phyloP scores from a whole-genome alignment of 2,113 vertebrate species.

The Colossoma macropomum region DNA sequence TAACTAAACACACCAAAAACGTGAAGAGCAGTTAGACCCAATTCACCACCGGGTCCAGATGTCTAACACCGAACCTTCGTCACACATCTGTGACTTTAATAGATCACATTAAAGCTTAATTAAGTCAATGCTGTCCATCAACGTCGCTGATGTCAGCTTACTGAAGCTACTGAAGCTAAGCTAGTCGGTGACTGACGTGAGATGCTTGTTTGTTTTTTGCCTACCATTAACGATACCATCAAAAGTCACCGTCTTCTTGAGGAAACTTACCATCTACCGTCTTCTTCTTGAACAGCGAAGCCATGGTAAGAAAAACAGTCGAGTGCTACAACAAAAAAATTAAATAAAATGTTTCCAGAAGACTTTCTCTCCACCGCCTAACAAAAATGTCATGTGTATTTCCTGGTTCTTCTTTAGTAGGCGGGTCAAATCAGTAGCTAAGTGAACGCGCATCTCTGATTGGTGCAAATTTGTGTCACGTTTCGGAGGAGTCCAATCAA shows the following conservation, averaged over 20 bases:
- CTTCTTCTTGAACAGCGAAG: constrained; percentile 87
- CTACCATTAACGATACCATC: neutral
- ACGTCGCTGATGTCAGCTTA: neutral
- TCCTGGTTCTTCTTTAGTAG: constrained; percentile 52
- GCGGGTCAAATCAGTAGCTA: constrained; percentile 2
- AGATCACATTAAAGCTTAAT: neutral
- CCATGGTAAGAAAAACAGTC: constrained; percentile 66
- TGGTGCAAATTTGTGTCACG: constrained; percentile 29
- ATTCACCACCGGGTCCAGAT: no score
- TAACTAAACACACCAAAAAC: neutral
- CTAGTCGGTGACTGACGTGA: neutral
- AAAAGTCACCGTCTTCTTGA: neutral
- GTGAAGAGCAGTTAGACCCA: neutral
- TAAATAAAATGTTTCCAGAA: neutral
- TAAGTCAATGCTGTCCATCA: neutral
- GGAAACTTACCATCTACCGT: constrained; percentile 82
- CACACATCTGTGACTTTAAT: neutral
- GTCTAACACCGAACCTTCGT: neutral
- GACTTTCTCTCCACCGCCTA: constrained; percentile 10
- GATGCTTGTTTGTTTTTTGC: constrained; percentile 9
- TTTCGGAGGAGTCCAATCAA: constrained; percentile 17
- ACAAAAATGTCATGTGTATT: constrained; percentile 45
- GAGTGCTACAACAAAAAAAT: neutral
- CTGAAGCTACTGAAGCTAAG: neutral
- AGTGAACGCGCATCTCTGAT: constrained; percentile 17